phyloP scores from a whole-genome alignment of 2,797 vertebrate species.

The Synaphobranchus kaupii region DNA sequence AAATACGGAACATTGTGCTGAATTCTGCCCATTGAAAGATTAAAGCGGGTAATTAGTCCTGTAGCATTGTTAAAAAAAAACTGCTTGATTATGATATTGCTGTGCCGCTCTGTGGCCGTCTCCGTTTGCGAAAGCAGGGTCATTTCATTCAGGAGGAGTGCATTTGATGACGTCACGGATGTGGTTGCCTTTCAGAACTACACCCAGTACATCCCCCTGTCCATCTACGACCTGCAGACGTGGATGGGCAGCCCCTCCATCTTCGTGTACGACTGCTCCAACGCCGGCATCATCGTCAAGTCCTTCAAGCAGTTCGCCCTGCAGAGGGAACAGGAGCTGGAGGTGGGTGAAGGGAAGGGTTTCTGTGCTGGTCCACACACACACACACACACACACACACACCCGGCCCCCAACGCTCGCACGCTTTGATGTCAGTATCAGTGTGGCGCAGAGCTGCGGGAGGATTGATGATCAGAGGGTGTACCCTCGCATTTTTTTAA shows the following conservation, averaged over 20 bases:
- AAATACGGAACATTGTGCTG: not conserved
- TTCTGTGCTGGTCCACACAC: too few relatives aligned
- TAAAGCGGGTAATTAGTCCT: not conserved
- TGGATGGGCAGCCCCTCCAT: conserved; percentile 99
- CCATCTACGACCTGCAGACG: conserved; percentile 96
- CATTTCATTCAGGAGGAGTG: not conserved
- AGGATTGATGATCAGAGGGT: not conserved
- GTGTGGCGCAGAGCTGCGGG: not conserved
- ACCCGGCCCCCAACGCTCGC: not conserved
- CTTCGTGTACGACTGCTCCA: conserved; percentile 97
- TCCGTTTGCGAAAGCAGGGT: not conserved
- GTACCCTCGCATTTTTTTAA: not conserved
- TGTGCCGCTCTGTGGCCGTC: not conserved
- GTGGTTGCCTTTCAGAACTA: conserved; percentile 81
- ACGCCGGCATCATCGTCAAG: conserved; percentile 95
- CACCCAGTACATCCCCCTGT: conserved; percentile 97
- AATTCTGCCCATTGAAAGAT: not conserved
- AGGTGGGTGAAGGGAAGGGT: conserved; percentile 71
- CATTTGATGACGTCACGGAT: not conserved
- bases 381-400: too few relatives aligned
- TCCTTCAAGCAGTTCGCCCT: conserved; percentile 97
- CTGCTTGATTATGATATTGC: not conserved
- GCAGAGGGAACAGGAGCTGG: conserved; percentile 94
- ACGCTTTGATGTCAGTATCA: not conserved
- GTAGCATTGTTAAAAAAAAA: not conserved